Evolutionary conservation across 2,888 invertebrate species (phyloP).

Genomic region (Thymelicus lineola): DNA sequence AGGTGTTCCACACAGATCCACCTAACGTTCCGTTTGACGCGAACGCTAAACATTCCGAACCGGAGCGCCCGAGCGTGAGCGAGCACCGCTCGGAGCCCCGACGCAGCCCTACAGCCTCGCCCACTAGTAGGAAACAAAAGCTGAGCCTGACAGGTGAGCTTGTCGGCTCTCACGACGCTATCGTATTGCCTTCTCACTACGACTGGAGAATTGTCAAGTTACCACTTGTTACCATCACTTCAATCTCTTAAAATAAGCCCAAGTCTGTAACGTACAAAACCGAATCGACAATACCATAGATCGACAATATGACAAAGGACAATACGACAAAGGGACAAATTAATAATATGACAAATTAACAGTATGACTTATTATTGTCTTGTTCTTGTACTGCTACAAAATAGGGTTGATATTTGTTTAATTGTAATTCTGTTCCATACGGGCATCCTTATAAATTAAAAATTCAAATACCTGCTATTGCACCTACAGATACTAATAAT

Average conservation of each 20-base stretch:
- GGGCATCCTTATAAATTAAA: too few relatives aligned
- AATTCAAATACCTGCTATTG: too few relatives aligned
- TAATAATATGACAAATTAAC: too few relatives aligned
- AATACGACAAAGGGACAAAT: too few relatives aligned
- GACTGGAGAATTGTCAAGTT: conserved; percentile 33
- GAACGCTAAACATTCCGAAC: conserved; percentile 24
- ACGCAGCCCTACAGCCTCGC: conserved; percentile 87
- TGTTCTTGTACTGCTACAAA: too few relatives aligned
- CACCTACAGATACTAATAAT: too few relatives aligned
- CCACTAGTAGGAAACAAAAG: conserved; percentile 87
- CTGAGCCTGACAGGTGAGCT: conserved; percentile 88
- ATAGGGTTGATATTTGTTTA: too few relatives aligned
- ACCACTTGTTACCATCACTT: neutral
- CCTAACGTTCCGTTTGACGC: conserved; percentile 68
- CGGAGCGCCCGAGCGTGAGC: conserved; percentile 47
- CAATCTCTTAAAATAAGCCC: neutral
- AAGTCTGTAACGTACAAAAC: neutral
- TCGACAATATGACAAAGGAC: neutral
- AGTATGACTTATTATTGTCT: too few relatives aligned
- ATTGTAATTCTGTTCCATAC: too few relatives aligned
- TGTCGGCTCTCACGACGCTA: conserved; percentile 48
- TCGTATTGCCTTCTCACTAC: conserved; percentile 10
- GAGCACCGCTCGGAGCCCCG: conserved; percentile 81
- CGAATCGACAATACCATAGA: neutral
- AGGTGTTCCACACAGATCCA: conserved; percentile 79